Base-by-base conservation (phyloP, 2,888 invertebrate genomes). In the Phalera bucephala region DNA sequence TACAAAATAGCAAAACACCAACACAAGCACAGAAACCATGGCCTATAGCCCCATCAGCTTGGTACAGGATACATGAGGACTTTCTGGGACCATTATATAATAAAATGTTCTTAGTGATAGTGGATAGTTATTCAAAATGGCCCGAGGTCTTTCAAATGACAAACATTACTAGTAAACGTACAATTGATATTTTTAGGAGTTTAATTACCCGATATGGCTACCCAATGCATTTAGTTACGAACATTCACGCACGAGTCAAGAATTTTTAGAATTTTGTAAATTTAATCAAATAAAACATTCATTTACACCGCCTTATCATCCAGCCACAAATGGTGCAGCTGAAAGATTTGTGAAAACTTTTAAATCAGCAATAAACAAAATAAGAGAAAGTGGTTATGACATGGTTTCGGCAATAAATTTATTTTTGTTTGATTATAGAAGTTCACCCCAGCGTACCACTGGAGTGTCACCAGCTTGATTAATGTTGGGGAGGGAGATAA, bases 371-470 rank as follows among this genome's bases (percentile, higher is more conserved):
- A n/a, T 12, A 4, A 39, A 1, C 11, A 19, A 30, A n/a, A 11
- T 23, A 19, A 12, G 1, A 17, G 41, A 40, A 23, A 36, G 34
- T 31, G 47, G 36, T 1, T 17, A 31, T 8, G 3, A 11, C 2
- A 9, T 45, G 2, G 2, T 8, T 1, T 33, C 25, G 3, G 42
- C 49, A 8, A 26, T 43, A 5, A 40, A 38, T 28, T 13, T 49
- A 22, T 49, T 49, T 27, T 17, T 49, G 2, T 31, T 35, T 1
- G 42, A 49, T 14, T 45, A 49, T 19, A 35, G 49, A 13, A 31
- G 3, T 7, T 40, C 26, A 6, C 36, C 37, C 2, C 49, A 49
- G 1, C 13, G 25, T 1, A 27, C 40, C 4, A 49, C 48, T 7
- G 45, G 42, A 0, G 22, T 42, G 1, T 28, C 37, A 7, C 42